These are phyloP conservation scores for Autographa pulchrina DNA, from an alignment of 2,888 invertebrate genomes.

Conservation along the genomic window DNA sequence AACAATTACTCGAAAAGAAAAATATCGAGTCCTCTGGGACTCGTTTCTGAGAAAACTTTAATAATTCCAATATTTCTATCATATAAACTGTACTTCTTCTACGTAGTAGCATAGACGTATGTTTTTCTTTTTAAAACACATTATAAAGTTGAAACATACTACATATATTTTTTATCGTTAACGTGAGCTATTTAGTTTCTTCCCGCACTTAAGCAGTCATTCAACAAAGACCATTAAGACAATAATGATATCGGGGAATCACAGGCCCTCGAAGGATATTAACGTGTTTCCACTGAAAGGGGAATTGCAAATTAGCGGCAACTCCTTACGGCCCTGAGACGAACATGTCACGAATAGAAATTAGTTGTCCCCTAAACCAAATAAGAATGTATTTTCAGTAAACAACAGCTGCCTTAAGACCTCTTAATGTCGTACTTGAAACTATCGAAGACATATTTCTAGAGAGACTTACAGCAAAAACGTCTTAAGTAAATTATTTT, in stretches of 20 bases:
- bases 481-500: neutral
- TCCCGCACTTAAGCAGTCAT: slow-evolving; percentile 43
- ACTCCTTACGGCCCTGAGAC: slow-evolving; percentile 56
- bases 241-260: slow-evolving; percentile 74
- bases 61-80: no score
- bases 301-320: slow-evolving; percentile 75
- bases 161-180: no score
- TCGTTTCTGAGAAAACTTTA: no score
- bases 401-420: slow-evolving; percentile 14
- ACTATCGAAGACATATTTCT: neutral
- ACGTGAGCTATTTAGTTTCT: no score
- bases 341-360: slow-evolving; percentile 66
- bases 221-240: slow-evolving; percentile 70
- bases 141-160: neutral
- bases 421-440: neutral
- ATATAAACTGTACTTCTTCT: no score
- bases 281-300: slow-evolving; percentile 71
- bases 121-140: no score
- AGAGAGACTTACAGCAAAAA: neutral
- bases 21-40: no score
- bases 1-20: no score
- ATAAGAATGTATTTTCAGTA: slow-evolving; percentile 29
- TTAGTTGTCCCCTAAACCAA: slow-evolving; percentile 54
- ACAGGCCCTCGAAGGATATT: slow-evolving; percentile 72
- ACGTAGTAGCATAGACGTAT: no score